These are phyloP conservation scores for Mormyrus hasselquistii DNA, from an alignment of 2,797 vertebrate genomes.

Conservation along the genomic window DNA sequence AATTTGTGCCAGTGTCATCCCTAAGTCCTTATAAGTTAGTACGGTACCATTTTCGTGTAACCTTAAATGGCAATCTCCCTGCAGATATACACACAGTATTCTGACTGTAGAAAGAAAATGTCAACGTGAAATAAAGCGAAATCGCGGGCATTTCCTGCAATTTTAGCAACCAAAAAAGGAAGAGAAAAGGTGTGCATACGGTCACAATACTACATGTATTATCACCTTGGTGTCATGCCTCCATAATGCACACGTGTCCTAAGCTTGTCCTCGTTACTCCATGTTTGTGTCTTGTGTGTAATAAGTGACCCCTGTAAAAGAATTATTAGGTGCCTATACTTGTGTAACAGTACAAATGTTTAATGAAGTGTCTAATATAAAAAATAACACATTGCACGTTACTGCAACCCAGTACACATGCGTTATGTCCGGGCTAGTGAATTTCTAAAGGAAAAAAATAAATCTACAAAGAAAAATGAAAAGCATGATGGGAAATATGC, in stretches of 20 bases:
- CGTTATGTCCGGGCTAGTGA: not conserved
- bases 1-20: not conserved
- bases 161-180: not conserved
- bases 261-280: not conserved
- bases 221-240: not conserved
- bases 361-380: not conserved
- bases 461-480: not conserved
- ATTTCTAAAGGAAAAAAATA: not conserved
- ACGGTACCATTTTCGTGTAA: not conserved
- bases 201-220: not conserved
- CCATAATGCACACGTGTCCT: not conserved
- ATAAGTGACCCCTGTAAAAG: not conserved
- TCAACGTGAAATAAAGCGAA: not conserved
- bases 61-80: not conserved
- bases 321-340: not conserved
- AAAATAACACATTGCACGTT: not conserved
- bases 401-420: not conserved
- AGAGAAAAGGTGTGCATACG: not conserved
- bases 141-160: not conserved
- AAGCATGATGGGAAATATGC: conserved; percentile 4
- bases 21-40: not conserved
- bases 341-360: not conserved
- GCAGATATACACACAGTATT: not conserved
- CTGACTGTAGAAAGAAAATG: not conserved
- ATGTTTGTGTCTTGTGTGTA: not conserved